Evolutionary conservation across 2,888 invertebrate species (phyloP).

Genomic region (Scrobipalpa atriplicella): DNA sequence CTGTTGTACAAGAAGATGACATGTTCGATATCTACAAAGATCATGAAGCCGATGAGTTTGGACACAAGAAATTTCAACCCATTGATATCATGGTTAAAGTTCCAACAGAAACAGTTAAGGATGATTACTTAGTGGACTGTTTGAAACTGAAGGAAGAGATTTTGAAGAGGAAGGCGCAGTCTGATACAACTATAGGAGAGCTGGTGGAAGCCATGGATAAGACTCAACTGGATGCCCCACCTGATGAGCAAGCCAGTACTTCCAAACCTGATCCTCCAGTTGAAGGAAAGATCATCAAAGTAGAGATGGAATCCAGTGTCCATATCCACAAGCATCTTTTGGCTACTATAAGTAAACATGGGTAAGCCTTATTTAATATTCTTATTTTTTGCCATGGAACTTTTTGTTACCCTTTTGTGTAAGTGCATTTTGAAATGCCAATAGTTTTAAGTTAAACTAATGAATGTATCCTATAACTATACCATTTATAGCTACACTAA

Average conservation of each 20-base stretch:
- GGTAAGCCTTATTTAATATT: conserved; percentile 60
- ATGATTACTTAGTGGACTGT: conserved; percentile 71
- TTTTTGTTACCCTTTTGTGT: too few species aligned
- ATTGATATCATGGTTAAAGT: conserved; percentile 64
- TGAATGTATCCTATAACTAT: too few species aligned
- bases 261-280: conserved; percentile 5
- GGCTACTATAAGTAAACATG: conserved; percentile 86
- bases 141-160: conserved; percentile 66
- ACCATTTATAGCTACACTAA: too few species aligned
- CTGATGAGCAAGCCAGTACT: neutral
- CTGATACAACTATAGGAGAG: conserved; percentile 59
- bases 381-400: too few species aligned
- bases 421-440: too few species aligned
- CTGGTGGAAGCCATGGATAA: conserved; percentile 70
- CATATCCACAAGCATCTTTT: conserved; percentile 80
- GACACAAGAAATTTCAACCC: conserved; percentile 73
- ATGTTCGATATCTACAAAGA: conserved; percentile 78
- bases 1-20: conserved; percentile 65
- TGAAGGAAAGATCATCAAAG: conserved; percentile 25
- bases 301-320: conserved; percentile 42
- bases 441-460: too few species aligned
- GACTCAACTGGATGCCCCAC: conserved; percentile 53
- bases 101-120: conserved; percentile 46
- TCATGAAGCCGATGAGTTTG: conserved; percentile 71
- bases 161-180: conserved; percentile 58